Percentiles rank a stretch among this genome's conserved stretches.
Evolutionary conservation across 2,113 vertebrate species (phyloP).

Genomic region (Petrocephalus microphthalmus): DNA sequence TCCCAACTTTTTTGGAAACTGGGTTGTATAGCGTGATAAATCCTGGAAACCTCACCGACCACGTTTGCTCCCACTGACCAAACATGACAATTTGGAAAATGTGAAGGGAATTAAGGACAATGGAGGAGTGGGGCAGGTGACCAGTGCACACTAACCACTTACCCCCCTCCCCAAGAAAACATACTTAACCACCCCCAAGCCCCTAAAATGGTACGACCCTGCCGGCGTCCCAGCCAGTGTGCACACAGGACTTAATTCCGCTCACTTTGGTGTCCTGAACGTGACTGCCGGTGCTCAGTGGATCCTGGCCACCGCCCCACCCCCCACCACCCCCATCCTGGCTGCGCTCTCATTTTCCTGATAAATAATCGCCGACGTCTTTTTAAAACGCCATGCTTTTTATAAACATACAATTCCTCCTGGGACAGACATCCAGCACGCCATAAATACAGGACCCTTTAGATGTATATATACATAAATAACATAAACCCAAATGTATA

Average conservation of each 20-base stretch:
- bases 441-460: background rate
- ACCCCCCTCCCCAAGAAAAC: background rate
- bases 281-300: background rate
- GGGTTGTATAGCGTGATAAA: too few species aligned
- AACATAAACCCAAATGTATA: background rate
- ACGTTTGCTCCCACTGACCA: background rate
- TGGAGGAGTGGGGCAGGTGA: background rate
- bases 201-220: background rate
- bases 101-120: background rate
- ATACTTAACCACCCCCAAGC: background rate
- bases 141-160: background rate
- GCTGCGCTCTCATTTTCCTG: background rate
- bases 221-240: background rate
- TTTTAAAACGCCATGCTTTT: background rate
- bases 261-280: background rate
- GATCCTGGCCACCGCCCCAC: too few species aligned
- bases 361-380: background rate
- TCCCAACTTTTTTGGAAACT: too few species aligned
- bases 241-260: background rate
- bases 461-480: background rate
- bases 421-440: background rate
- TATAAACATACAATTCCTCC: background rate
- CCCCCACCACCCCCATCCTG: background rate
- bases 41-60: background rate
- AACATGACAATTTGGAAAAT: background rate